Conservation (phyloP, 53 echinoderm and acorn worm species). For the Hippasteria phrygiana region DNA sequence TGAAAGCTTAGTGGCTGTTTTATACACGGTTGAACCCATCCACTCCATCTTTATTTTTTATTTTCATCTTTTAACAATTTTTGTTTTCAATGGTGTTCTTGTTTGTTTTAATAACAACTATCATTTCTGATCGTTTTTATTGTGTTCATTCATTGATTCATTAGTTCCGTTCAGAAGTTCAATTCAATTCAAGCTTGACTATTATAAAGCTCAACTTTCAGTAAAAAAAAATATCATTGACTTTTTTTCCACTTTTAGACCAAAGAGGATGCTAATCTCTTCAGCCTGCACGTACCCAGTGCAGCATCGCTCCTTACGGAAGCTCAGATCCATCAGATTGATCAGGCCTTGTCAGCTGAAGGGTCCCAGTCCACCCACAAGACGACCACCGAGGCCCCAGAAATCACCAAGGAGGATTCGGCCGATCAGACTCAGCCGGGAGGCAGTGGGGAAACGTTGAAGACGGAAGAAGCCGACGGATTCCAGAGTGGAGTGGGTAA, state of each 20-base stretch:
- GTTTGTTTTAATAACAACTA: too few relatives aligned
- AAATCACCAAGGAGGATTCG: neutral
- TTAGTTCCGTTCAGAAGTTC: too few relatives aligned
- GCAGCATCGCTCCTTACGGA: conserved; percentile 72
- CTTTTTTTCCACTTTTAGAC: conserved; percentile 10
- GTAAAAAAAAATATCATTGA: neutral
- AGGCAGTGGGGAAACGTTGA: neutral
- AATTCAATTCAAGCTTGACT: too few relatives aligned
- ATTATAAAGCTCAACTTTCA: neutral
- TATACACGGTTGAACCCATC: too few relatives aligned
- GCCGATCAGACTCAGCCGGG: neutral
- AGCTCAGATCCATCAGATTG: conserved; percentile 81
- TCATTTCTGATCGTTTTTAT: too few relatives aligned
- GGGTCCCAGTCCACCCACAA: neutral
- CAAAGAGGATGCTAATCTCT: conserved; percentile 65
- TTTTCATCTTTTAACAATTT: too few relatives aligned
- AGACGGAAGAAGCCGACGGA: neutral
- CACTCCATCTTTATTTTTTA: too few relatives aligned
- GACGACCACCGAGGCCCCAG: neutral
- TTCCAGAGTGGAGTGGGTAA: conserved; percentile 12
- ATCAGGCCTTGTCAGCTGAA: conserved; percentile 59
- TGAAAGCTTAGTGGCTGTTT: too few relatives aligned
- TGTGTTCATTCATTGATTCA: too few relatives aligned
- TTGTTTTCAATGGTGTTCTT: too few relatives aligned
- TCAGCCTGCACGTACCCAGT: conserved; percentile 51